Evolutionary conservation across 2,797 vertebrate species (phyloP), one percentile per base, ranked within the genome.

Genomic region (Clangula hyemalis): DNA sequence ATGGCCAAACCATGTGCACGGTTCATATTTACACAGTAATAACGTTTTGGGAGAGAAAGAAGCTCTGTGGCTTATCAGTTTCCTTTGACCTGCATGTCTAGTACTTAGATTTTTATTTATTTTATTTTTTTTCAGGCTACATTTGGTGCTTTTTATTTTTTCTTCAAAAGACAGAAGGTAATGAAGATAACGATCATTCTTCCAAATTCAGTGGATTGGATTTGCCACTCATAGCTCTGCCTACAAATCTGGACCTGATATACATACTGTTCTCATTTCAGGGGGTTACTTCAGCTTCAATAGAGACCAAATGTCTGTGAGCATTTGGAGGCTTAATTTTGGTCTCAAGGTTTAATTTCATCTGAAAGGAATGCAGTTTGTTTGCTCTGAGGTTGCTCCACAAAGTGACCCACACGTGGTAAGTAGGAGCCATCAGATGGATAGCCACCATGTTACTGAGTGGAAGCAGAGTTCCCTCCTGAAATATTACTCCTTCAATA

Each of bases 41-140:
- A 90, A 77, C 30, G 64, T 39, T 96, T 69, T 54, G 69, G 36
- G 69, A 95, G 73, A 85, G 90, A 96, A 96, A 96, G 89, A 56
- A 79, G 13, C 58, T 93, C 89, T 70, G 71, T 89, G 82, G 80
- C 62, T 96, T 96, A 97, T 97, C 94, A 86, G 77, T 95, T 93
- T 93, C 73, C 71, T 87, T 90, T 93, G 51, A 70, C 89, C 49
- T 84, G 7, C 47, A 54, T 21, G 27, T 28, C 20, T 84, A 68
- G 36, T 61, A 73, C 64, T 71, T 73, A 66, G 56, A 51, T 24
- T 73, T 60, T 82, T 75, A 49, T 89, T 57, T 72, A 16, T 47
- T 47, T 47, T 21, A 21, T 70, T 78, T 60, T 89, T 58, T 73
- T 24, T 49, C 43, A 79, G 30, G 74, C 13, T 16, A 39, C 18